Conservation (phyloP, 2,888 invertebrate species). For the Melieria crassipennis region DNA sequence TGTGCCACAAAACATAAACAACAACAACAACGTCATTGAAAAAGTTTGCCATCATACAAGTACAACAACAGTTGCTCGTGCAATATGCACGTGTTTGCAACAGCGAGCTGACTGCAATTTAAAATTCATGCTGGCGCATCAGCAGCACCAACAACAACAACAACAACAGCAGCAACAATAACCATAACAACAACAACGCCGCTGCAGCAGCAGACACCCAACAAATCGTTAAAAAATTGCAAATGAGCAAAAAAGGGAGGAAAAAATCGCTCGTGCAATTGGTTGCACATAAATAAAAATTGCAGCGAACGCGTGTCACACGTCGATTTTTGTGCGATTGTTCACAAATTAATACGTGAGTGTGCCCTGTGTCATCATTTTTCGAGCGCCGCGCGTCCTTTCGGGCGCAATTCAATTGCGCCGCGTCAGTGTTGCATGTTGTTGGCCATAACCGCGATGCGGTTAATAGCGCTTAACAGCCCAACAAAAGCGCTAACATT, state of each 20-base stretch:
- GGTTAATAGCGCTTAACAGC: no score
- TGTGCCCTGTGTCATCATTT: no score
- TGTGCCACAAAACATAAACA: conserved; percentile 2
- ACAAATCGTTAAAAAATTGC: conserved; percentile 22
- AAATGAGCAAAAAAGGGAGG: conserved; percentile 8
- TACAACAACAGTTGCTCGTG: neutral
- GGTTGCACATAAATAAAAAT: conserved; percentile 24
- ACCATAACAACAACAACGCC: neutral
- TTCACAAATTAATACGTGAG: conserved; percentile 11
- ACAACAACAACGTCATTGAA: conserved; percentile 7
- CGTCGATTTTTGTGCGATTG: conserved; percentile 19
- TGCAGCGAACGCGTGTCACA: conserved; percentile 15
- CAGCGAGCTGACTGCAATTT: no score
- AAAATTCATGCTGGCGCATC: no score
- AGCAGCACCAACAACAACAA: no score
- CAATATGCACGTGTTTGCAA: neutral
- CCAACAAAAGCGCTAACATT: no score
- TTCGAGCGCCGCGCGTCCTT: no score
- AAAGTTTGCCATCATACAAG: neutral
- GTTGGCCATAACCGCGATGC: no score
- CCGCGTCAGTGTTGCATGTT: no score
- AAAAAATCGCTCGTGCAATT: conserved; percentile 2
- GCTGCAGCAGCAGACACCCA: neutral
- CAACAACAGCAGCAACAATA: no score
- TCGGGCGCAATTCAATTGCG: no score